Conservation (phyloP, 1,140 invertebrate species). For the Drosophila tristis region DNA sequence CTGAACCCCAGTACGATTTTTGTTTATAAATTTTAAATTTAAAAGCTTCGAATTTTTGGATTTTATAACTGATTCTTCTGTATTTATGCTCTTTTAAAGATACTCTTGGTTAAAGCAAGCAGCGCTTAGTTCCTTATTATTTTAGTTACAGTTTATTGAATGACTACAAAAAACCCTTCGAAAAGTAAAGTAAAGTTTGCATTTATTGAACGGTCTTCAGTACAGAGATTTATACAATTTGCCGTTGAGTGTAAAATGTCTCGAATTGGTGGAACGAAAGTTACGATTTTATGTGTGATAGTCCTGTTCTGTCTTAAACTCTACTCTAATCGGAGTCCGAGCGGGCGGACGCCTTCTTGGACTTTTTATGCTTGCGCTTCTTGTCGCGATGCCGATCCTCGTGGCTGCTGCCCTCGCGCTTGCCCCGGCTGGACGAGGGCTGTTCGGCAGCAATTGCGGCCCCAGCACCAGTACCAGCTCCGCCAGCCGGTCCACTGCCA, state of each 20-base stretch:
- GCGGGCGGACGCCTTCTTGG: slow-evolving; percentile 76
- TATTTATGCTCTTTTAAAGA: too few relatives aligned
- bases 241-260: slow-evolving; percentile 29
- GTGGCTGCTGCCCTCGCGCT: slow-evolving; percentile 52
- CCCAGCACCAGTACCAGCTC: not conserved
- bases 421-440: slow-evolving; percentile 17
- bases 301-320: not conserved
- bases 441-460: slow-evolving; percentile 18
- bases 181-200: slow-evolving; percentile 25
- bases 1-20: too few relatives aligned
- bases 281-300: slow-evolving; percentile 20
- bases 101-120: too few relatives aligned
- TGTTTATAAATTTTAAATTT: too few relatives aligned
- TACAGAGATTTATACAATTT: slow-evolving; percentile 64
- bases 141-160: too few relatives aligned
- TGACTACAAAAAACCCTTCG: too few relatives aligned
- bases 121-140: too few relatives aligned
- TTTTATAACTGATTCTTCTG: too few relatives aligned
- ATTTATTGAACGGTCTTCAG: slow-evolving; percentile 57
- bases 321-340: slow-evolving; percentile 60
- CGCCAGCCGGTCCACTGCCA: not conserved
- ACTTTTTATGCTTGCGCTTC: slow-evolving; percentile 85
- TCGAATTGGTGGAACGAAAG: slow-evolving; percentile 26
- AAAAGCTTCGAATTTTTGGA: too few relatives aligned
- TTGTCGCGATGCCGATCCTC: slow-evolving; percentile 75